Conservation (phyloP, 2,888 invertebrate genomes). For the Drosophila quinaria region DNA sequence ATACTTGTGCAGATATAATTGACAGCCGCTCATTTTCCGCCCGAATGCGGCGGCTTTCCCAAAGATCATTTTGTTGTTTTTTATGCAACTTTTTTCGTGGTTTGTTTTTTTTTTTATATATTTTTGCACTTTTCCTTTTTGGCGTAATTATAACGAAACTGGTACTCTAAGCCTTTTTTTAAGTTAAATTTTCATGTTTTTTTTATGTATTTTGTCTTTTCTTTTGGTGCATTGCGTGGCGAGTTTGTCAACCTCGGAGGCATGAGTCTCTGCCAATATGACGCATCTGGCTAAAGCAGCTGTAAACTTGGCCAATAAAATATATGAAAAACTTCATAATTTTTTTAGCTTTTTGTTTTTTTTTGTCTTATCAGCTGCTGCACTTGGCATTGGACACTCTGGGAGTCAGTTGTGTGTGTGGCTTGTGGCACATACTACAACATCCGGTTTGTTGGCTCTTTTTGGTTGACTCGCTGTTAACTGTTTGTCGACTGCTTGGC, state of each 20-base stretch:
- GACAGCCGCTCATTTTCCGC: conserved; percentile 73
- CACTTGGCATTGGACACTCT: conserved; percentile 69
- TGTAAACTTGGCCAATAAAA: conserved; percentile 52
- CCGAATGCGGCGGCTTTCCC: conserved; percentile 68
- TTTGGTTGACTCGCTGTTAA: conserved; percentile 32
- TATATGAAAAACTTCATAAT: conserved; percentile 36
- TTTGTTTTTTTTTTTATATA: conserved; percentile 29
- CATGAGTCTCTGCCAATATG: conserved; percentile 45
- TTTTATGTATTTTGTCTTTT: conserved; percentile 2
- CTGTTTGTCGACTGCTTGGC: conserved; percentile 34
- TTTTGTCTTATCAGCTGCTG: conserved; percentile 55
- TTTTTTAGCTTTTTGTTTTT: conserved; percentile 33
- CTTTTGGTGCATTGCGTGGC: conserved; percentile 63
- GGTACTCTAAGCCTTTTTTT: conserved; percentile 51
- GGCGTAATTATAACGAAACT: conserved; percentile 70
- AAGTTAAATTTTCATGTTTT: conserved; percentile 32
- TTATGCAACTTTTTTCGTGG: conserved; percentile 51
- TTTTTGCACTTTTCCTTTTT: conserved; percentile 62
- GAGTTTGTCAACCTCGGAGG: conserved; percentile 70
- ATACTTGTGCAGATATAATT: conserved; percentile 47
- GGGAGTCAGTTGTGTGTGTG: conserved; percentile 18
- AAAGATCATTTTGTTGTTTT: conserved; percentile 41
- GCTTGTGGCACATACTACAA: conserved; percentile 72
- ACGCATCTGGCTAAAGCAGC: conserved; percentile 51
- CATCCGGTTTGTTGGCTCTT: conserved; percentile 70